Evolutionary conservation across 2,797 vertebrate species (phyloP), one percentile per base, ranked within the genome.

Genomic region (Melanotaenia boesemani): DNA sequence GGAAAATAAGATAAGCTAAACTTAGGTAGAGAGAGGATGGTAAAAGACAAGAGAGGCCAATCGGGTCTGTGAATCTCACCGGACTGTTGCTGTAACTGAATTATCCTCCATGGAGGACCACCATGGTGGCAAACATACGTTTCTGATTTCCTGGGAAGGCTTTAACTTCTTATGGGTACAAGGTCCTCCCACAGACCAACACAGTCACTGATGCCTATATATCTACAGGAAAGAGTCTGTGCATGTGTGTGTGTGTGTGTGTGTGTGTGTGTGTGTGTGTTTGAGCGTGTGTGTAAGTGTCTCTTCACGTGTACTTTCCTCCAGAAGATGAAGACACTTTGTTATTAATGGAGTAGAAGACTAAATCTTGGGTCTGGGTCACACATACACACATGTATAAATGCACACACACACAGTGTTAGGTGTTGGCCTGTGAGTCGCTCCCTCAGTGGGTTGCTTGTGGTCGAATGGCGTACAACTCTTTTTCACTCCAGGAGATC

Each of bases 101-200:
- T 95, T 93, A 89, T 93, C 77, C 84, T 91, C 93, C 91, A 88
- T 83, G 36, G 61, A 86, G 86, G 97, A 97, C 97, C 97, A 97
- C 97, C 96, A 70, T 89, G 94, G 84, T 86, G 84, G 91, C 86
- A 87, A n/a, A 95, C 97, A 97, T 96, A 94, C 94, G 95, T 94
- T 97, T 97, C 93, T 95, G 96, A 96, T 97, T 97, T 95, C 92
- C 89, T 89, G 82, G 86, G 83, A 90, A 93, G 96, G 95, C 95
- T 95, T 95, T 94, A 95, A 94, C 94, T 95, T 96, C 94, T 92
- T 93, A 95, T 92, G 92, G 95, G 93, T 95, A 95, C 94, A 94
- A 82, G 94, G 91, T 94, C 94, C 95, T 96, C 95, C 95, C 94
- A 93, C 94, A 71, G 78, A 91, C 87, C 82, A 81, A 89, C 91